phyloP scores from a whole-genome alignment of 2,888 invertebrate genomes.

The Nemurella pictetii region DNA sequence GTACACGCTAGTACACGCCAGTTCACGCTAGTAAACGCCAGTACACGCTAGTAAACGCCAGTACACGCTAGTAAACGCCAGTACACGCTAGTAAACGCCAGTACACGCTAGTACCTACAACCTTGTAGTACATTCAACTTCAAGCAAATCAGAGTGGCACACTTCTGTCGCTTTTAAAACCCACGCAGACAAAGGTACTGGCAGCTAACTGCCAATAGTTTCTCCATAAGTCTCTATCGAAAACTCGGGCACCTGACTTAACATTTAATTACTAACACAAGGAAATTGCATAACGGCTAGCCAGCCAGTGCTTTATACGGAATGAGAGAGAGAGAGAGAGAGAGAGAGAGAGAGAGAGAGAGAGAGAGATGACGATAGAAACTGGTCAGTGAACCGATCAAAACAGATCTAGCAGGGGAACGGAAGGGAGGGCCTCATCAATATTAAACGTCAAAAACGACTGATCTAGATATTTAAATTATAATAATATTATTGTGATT shows the following conservation, averaged over 20 bases:
- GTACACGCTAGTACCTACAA: too few species aligned
- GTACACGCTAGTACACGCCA: too few species aligned
- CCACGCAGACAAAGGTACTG: background rate
- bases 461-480: constrained; percentile 14
- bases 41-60: too few species aligned
- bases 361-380: background rate
- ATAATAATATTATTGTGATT: constrained; percentile 8
- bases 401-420: background rate
- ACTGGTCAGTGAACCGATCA: background rate
- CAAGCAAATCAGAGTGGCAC: background rate
- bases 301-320: background rate
- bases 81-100: too few species aligned
- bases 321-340: background rate
- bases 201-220: background rate
- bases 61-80: too few species aligned
- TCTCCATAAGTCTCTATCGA: background rate
- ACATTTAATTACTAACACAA: background rate
- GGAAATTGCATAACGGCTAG: background rate
- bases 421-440: background rate
- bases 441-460: background rate
- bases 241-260: background rate
- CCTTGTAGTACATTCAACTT: too few species aligned
- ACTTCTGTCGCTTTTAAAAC: background rate
- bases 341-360: background rate
- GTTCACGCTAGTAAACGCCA: too few species aligned